A percentile compares a stretch with the other conserved stretches of the same genome.
These are phyloP conservation scores for Metopia argyrocephala DNA, from an alignment of 2,888 invertebrate genomes.

Conservation along the genomic window DNA sequence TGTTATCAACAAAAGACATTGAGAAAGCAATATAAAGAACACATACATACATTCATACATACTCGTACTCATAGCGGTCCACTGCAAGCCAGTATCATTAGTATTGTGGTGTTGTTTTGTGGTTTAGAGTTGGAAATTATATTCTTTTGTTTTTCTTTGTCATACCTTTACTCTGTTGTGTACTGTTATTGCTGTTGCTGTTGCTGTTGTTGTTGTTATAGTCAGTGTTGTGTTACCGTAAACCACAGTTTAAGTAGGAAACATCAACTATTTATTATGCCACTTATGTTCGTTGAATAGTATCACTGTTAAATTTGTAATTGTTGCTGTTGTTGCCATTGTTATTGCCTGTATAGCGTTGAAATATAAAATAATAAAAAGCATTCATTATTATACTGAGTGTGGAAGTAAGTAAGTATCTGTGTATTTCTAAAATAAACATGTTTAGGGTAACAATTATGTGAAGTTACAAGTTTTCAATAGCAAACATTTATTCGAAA, in stretches of 20 bases:
- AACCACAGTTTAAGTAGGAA: constrained; percentile 16
- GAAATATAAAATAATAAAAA: constrained; percentile 4
- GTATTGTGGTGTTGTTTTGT: constrained; percentile 34
- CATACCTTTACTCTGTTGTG: neutral
- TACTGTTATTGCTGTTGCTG: too few species aligned
- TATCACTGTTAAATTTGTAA: neutral
- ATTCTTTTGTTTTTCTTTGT: neutral
- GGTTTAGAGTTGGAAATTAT: constrained; percentile 27
- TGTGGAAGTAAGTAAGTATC: neutral
- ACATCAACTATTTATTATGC: constrained; percentile 54
- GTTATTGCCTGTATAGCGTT: neutral
- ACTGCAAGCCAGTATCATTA: constrained; percentile 1
- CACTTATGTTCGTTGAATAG: constrained; percentile 41
- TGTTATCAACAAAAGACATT: neutral
- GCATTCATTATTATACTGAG: neutral
- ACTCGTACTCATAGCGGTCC: neutral
- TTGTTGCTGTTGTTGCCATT: neutral
- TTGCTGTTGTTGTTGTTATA: neutral
- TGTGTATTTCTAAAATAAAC: neutral
- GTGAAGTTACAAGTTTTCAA: too few species aligned
- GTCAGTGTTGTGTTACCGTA: constrained; percentile 8
- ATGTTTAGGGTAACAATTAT: too few species aligned
- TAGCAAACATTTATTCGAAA: too few species aligned
- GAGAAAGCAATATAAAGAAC: neutral
- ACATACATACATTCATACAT: neutral